Evolutionary conservation across 2,113 vertebrate genomes (phyloP).

Genomic region (Scolopax mira): DNA sequence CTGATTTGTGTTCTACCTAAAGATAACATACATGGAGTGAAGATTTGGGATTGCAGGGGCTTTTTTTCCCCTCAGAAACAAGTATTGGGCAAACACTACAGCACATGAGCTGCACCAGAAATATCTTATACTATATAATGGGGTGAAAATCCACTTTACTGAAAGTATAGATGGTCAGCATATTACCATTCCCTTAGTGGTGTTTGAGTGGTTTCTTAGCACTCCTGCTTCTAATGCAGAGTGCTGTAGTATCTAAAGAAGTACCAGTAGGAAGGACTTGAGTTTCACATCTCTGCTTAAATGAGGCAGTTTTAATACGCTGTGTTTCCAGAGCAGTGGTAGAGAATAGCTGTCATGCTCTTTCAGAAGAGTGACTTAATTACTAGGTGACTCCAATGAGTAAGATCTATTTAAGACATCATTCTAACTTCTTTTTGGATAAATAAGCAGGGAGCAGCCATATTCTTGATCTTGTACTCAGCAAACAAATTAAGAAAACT

Average conservation of each 20-base stretch:
- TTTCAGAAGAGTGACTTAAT: background rate
- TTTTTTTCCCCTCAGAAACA: background rate
- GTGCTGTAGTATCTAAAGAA: background rate
- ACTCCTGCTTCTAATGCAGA: background rate
- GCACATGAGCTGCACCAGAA: background rate
- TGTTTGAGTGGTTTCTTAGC: background rate
- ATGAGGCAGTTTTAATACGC: background rate
- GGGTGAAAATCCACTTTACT: background rate
- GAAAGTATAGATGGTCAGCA: background rate
- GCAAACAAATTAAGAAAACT: background rate
- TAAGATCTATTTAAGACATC: background rate
- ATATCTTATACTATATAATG: background rate
- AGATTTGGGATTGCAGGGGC: background rate
- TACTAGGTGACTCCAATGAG: background rate
- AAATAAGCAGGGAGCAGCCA: background rate
- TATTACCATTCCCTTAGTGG: background rate
- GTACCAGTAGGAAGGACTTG: background rate
- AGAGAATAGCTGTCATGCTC: background rate
- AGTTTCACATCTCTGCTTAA: background rate
- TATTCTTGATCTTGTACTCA: background rate
- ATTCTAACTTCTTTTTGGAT: background rate
- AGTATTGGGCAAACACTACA: background rate
- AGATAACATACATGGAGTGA: background rate
- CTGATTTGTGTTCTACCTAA: background rate
- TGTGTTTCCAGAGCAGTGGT: background rate